Percentiles rank a stretch among this genome's conserved stretches.
These are phyloP conservation scores for Excalfactoria chinensis DNA, from an alignment of 2,113 vertebrate species.

Conservation along the genomic window DNA sequence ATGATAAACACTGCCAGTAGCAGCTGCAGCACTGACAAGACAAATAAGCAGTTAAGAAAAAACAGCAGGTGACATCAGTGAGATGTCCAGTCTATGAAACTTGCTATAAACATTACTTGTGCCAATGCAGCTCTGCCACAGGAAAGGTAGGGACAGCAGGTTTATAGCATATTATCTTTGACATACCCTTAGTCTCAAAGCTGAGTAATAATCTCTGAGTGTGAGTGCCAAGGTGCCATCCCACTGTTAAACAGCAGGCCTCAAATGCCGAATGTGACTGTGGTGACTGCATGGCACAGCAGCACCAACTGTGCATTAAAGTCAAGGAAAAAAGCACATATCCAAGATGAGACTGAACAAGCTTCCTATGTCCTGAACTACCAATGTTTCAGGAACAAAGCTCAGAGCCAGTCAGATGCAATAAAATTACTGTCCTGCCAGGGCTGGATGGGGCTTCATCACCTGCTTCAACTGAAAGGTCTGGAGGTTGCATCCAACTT, in stretches of 20 bases:
- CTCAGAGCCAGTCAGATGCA: neutral
- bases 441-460: neutral
- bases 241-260: neutral
- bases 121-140: neutral
- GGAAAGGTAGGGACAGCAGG: neutral
- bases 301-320: neutral
- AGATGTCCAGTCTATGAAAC: neutral
- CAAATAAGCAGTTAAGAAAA: neutral
- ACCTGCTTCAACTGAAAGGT: neutral
- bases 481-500: neutral
- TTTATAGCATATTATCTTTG: neutral
- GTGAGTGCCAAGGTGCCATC: neutral
- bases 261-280: neutral
- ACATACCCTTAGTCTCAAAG: neutral
- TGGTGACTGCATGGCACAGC: neutral
- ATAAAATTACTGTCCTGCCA: neutral
- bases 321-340: neutral
- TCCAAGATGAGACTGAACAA: neutral
- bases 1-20: neutral
- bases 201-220: neutral
- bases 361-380: neutral
- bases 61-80: neutral
- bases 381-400: neutral
- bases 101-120: neutral
- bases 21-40: conserved; percentile 6